Evolutionary conservation across 2,797 vertebrate species (phyloP).

Genomic region (Trichosurus vulpecula): DNA sequence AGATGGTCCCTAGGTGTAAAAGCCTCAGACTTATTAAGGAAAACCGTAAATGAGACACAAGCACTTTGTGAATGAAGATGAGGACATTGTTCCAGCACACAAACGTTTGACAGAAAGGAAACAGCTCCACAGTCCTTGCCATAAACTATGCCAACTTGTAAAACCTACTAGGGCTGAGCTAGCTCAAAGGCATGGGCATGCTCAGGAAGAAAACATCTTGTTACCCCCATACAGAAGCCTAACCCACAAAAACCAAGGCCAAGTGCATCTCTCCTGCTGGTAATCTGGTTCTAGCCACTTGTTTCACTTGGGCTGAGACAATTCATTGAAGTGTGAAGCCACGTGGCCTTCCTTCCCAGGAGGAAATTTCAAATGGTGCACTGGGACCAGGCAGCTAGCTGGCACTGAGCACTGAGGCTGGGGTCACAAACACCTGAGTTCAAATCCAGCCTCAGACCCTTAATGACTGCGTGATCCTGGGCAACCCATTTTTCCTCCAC

Average conservation of each 20-base stretch:
- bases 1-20: neutral
- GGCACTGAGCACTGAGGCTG: neutral
- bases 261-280: neutral
- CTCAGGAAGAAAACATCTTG: neutral
- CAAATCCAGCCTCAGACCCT: neutral
- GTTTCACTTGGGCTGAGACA: neutral
- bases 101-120: neutral
- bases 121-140: neutral
- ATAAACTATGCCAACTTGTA: neutral
- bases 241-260: neutral
- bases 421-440: neutral
- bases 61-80: neutral
- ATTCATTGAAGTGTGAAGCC: neutral
- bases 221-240: neutral
- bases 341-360: neutral
- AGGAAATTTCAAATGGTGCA: neutral
- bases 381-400: neutral
- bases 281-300: neutral
- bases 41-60: neutral
- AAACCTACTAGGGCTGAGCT: neutral
- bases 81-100: neutral
- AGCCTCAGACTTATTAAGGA: neutral
- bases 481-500: neutral
- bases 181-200: neutral
- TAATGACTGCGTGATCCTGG: neutral